Evolutionary conservation across 1,140 invertebrate genomes (phyloP), one percentile per base, ranked within the genome.

Genomic region (Zaprionus camerounensis): DNA sequence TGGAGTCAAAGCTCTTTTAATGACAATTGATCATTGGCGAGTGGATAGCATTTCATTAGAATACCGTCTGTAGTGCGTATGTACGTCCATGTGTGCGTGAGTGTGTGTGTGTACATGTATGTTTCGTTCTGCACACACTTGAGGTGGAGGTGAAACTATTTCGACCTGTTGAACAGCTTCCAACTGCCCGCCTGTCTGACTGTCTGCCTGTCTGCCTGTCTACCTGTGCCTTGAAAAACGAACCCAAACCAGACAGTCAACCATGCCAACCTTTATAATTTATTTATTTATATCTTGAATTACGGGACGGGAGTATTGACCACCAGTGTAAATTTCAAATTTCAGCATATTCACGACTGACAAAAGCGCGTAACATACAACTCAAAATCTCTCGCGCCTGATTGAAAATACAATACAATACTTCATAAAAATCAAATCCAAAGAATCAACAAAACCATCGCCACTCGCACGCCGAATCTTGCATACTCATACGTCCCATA

Each of bases 11-110:
- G 85, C 78, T 91, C 91, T 92, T 88, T 92, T 92, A 92, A 92
- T 92, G 91, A 87, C 91, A 91, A 91, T 92, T 92, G 91, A 92
- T 92, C 81, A 92, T 85, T 85, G 79, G 79, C 81, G 90, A 92
- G 91, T 92, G 91, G 91, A 92, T 92, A 92, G 81, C 87, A 88
- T 92, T 92, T 92, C 91, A 92, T 91, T 91, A 85, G 86, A 91
- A 91, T 91, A 83, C 74, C 73, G 64, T 84, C 59, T 82, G 83
- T 87, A 91, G 81, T 79, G 71, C 76, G 72, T 76, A 56, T 44
- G 26, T 57, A 24, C 58, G 55, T 66, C 41, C 66, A 22, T 53
- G n/a, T 34, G 26, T 74, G 59, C 61, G 38, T 74, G 59, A 61
- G 38, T 53, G 44, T 65, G 56, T 38, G 22, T 62, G 41, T 77